Evolutionary conservation across 2,888 invertebrate species (phyloP).

Genomic region (Melieria crassipennis): DNA sequence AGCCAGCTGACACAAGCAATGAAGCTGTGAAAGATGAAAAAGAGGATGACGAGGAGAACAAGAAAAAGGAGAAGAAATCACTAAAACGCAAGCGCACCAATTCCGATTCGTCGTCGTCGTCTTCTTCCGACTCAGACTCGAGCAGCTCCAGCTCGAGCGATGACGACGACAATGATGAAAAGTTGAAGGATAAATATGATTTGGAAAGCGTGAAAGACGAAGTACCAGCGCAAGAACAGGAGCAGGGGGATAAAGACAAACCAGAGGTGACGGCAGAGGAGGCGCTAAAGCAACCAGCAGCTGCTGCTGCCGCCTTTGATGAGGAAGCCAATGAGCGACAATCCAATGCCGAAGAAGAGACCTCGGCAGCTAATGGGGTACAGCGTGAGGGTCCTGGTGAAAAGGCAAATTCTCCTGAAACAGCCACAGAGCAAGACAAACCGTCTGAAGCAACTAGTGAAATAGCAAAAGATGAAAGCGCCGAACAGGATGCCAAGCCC

Average conservation of each 20-base stretch:
- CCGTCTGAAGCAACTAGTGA: constrained; percentile 45
- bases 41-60: constrained; percentile 36
- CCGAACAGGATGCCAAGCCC: background rate
- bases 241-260: constrained; percentile 25
- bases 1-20: constrained; percentile 37
- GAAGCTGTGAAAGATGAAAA: constrained; percentile 30
- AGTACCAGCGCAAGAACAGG: constrained; percentile 63
- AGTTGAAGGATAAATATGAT: constrained; percentile 62
- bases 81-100: constrained; percentile 49
- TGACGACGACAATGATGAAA: constrained; percentile 61
- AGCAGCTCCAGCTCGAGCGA: constrained; percentile 56
- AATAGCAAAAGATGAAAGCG: constrained; percentile 38
- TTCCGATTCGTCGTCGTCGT: constrained; percentile 56
- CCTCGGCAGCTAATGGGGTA: constrained; percentile 31
- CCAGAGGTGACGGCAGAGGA: constrained; percentile 55
- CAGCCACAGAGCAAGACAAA: constrained; percentile 5
- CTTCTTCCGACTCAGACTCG: constrained; percentile 55
- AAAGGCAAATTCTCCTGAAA: background rate
- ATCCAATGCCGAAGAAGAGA: constrained; percentile 40
- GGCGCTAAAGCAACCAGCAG: constrained; percentile 48
- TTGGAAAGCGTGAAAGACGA: constrained; percentile 53
- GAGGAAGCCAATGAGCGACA: constrained; percentile 50
- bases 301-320: constrained; percentile 9
- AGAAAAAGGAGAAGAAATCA: constrained; percentile 45
- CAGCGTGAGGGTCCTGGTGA: constrained; percentile 43